Evolutionary conservation across 2,113 vertebrate genomes (phyloP), one percentile per base, ranked within the genome.

Genomic region (Philantomba maxwellii): DNA sequence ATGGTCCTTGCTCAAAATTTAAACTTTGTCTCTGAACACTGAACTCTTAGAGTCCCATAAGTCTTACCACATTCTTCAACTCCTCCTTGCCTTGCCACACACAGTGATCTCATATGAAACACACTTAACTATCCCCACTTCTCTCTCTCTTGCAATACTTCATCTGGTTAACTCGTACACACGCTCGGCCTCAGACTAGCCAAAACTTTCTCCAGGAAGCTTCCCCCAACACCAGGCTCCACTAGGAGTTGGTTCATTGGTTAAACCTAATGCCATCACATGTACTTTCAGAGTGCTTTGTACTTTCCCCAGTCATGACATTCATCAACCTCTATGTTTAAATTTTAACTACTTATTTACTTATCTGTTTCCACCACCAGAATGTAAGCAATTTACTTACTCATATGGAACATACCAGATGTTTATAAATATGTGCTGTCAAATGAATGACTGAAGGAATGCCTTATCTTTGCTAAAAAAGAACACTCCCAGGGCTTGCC

Each of bases 321-420:
- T 28, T 89, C 47, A 80, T 64, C 57, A 91, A 33, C 28, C 43
- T 93, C 51, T 11, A 70, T 47, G 66, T 17, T 94, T 86, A 93
- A 33, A 89, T 91, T 92, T 94, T 85, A 81, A 87, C 87, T 55
- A 78, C n/a, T n/a, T 62, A 60, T 92, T 73, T 91, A 93, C 26
- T 81, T 92, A 36, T 55, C 51, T 85, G 58, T 89, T 13, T 88
- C 66, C 45, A 60, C 2, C 12, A 51, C 17, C 93, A 91, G 53
- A 70, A 70, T 87, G 3, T 92, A 92, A 94, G 28, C 36, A 87
- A 86, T 28, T 30, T 66, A 64, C 45, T 94, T 21, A 87, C 10
- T 3, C 39, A 60, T 85, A 73, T 3, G 82, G 33, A 96, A 89
- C n/a, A 87, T 8, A 77, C 3, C 14, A 78, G 15, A 58, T 87